Evolutionary conservation across 2,797 vertebrate genomes (phyloP).

Genomic region (Lagorchestes hirsutus): DNA sequence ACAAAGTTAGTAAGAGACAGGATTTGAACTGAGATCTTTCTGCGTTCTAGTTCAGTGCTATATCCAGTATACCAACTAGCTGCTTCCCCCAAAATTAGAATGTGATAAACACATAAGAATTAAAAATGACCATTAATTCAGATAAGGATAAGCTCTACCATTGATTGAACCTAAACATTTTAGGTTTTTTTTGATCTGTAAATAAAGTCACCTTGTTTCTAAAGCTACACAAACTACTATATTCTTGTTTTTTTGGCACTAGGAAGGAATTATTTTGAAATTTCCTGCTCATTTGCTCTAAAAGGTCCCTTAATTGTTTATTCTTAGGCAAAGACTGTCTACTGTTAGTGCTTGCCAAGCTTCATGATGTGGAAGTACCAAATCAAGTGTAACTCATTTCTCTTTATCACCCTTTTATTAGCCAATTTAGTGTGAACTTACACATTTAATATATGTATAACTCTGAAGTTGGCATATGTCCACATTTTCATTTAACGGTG

Average conservation of each 20-base stretch:
- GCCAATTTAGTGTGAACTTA: not conserved
- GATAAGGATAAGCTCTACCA: not conserved
- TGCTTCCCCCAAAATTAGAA: not conserved
- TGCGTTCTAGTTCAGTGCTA: not conserved
- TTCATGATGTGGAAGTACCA: not conserved
- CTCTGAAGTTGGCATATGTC: not conserved
- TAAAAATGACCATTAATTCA: not conserved
- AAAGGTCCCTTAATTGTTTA: not conserved
- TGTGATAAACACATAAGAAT: not conserved
- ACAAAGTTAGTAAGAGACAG: not conserved
- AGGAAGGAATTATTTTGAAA: not conserved
- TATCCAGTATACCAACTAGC: not conserved
- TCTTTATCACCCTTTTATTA: not conserved
- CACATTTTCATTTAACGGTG: not conserved
- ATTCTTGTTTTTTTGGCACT: not conserved
- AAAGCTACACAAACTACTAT: not conserved
- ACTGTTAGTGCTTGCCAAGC: not conserved
- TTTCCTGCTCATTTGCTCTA: not conserved
- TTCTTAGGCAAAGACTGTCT: not conserved
- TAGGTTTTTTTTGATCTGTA: not conserved
- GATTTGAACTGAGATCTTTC: not conserved
- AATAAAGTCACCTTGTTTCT: not conserved
- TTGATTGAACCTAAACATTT: not conserved
- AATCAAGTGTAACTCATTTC: not conserved
- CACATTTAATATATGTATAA: slow-evolving; percentile 8